phyloP scores from a whole-genome alignment of 2,113 vertebrate species.

The Oplegnathus fasciatus region DNA sequence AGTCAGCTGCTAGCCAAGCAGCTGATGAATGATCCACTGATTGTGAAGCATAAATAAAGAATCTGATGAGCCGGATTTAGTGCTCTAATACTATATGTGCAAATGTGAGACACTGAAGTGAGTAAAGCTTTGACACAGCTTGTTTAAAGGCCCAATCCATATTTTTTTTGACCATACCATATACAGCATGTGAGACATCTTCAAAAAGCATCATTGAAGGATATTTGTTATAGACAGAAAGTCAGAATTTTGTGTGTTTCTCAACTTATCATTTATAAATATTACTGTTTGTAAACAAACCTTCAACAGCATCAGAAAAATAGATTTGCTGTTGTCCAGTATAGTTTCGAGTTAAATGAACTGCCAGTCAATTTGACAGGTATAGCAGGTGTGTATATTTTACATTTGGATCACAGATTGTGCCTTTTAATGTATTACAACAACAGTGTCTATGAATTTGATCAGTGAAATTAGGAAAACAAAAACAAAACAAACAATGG shows the following conservation, averaged over 20 bases:
- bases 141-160: neutral
- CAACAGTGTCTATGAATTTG: neutral
- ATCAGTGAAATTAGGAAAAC: neutral
- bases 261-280: neutral
- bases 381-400: neutral
- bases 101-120: neutral
- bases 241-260: neutral
- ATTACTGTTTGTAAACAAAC: neutral
- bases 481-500: neutral
- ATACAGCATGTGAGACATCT: too few species aligned
- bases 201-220: neutral
- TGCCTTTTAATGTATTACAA: neutral
- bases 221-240: neutral
- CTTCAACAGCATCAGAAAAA: neutral
- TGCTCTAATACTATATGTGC: too few species aligned
- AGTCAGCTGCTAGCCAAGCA: neutral
- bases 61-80: too few species aligned
- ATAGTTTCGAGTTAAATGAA: neutral
- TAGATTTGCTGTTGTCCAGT: neutral
- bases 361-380: neutral
- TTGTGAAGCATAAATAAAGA: too few species aligned
- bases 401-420: neutral
- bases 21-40: too few species aligned
- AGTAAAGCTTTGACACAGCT: neutral
- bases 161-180: too few species aligned